Evolutionary conservation across 1,140 invertebrate species (phyloP), one percentile per base, ranked within the genome.

Genomic region (Venustaconcha ellipsiformis): DNA sequence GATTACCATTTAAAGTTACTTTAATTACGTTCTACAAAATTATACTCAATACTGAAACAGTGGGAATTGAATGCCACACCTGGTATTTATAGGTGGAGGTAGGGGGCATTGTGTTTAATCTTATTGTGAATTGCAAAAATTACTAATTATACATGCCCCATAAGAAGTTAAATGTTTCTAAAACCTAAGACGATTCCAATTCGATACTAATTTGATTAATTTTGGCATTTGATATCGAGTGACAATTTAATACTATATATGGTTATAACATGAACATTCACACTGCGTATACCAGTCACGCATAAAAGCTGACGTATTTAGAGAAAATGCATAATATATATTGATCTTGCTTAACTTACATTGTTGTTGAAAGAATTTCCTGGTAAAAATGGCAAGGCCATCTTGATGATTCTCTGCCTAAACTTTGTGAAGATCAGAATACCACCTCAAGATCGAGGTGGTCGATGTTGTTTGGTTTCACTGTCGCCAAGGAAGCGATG

Each of bases 321-420:
- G 30, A 55, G 37, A 30, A 30, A 60, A 71, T 55, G 15, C 57
- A 48, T 67, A 30, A 63, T 26, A 14, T 23, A 48, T 56, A 70
- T 65, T 11, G 26, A 72, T 8, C 6, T 3, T 23, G 6, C 77
- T 23, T 37, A 67, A 82, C 82, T 89, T 86, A 89, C 88, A 72
- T 76, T 83, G n/a, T 70, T 73, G 72, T 83, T 86, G 71, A 88
- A 88, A 58, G 81, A 83, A 71, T 89, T 88, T 67, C 88, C 88
- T 57, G 88, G 88, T 71, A 89, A 78, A 78, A 86, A 87, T 72
- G 88, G 88, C 81, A 89, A 80, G 66, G 87, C 83, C 88, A 89
- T 87, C 48, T 66, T 86, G 60, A 13, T 62, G 63, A 48, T 15
- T 69, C 20, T 48, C 57, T 67, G 13, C 17, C 8, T 48, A 12